Evolutionary conservation across 2,113 vertebrate genomes (phyloP), one percentile per base, ranked within the genome.

Genomic region (Channa maculata): DNA sequence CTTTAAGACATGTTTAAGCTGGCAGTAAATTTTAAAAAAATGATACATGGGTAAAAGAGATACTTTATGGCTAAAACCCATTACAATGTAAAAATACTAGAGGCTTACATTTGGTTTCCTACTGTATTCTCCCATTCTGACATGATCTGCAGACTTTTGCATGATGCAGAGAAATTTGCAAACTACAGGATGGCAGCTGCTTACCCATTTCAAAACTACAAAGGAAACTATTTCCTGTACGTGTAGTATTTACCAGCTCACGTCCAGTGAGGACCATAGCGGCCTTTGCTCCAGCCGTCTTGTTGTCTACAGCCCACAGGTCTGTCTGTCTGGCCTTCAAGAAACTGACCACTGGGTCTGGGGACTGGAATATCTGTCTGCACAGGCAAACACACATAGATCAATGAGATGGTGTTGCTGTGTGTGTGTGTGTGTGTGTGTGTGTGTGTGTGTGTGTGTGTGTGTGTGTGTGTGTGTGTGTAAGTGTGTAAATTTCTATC

Each of bases 181-280:
- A 71, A 65, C 45, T 48, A 49, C 41, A 10, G 54, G 12, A 44
- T 0, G 4, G 8, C 60, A 53, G 60, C 12, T 50, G 8, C 43
- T 52, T 3, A 0, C 3, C 13, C 8, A 24, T 53, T 46, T 70
- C 0, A 44, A 71, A 68, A 67, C 11, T 50, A 50, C 11, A 46
- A 13, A 1, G 13, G 45, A 44, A 36, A 60, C 38, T 9, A 51
- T 49, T 53, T 65, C 51, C 12, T 50, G 43, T 62, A 10, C 14
- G 58, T 55, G 46, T 0, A 11, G 34, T 75, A 67, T 89, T 94
- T 92, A 99, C 96, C 95, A 99, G 92, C 73, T 98, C 95, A 13
- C 95, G 94, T 61, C 97, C 96, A 0, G 89, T 95, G 80, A 98
- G 76, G 81, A 99, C 90, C 65, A 97, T 60, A 4, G 96, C 96